phyloP scores from a whole-genome alignment of 2,888 invertebrate genomes.

The Agrotis puta region DNA sequence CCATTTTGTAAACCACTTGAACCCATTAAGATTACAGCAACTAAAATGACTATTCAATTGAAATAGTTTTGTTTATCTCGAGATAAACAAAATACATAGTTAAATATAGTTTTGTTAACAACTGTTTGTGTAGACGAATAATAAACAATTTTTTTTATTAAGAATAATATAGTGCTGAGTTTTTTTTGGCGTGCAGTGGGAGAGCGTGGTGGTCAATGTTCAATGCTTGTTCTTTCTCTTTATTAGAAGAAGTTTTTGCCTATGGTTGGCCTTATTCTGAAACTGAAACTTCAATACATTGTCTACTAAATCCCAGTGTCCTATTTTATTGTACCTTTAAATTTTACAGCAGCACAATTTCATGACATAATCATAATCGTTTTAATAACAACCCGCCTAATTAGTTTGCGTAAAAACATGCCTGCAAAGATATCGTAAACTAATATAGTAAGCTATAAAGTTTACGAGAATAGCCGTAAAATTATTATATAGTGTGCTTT shows the following conservation, averaged over 20 bases:
- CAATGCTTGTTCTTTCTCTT: neutral
- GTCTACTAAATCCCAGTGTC: neutral
- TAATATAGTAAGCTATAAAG: constrained; percentile 25
- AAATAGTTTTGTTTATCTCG: constrained; percentile 51
- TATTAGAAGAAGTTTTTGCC: neutral
- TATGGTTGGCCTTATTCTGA: neutral
- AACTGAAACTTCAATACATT: no score
- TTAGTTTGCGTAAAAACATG: constrained; percentile 12
- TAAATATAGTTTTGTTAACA: constrained; percentile 16
- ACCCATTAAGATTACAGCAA: constrained; percentile 55
- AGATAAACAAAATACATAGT: constrained; percentile 41
- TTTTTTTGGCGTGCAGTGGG: neutral
- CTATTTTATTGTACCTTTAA: no score
- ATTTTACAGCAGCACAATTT: constrained; percentile 5
- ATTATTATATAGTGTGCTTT: constrained; percentile 15
- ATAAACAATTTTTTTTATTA: neutral
- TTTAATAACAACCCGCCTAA: neutral
- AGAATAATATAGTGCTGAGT: neutral
- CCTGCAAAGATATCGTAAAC: constrained; percentile 16
- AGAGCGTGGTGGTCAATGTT: no score
- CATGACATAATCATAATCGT: neutral
- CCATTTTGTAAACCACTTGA: constrained; percentile 40
- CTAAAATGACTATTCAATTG: constrained; percentile 50
- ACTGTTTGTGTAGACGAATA: neutral
- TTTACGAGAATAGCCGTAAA: constrained; percentile 24